These are phyloP conservation scores for Gadus macrocephalus DNA, from an alignment of 2,113 vertebrate species.

Conservation along the genomic window DNA sequence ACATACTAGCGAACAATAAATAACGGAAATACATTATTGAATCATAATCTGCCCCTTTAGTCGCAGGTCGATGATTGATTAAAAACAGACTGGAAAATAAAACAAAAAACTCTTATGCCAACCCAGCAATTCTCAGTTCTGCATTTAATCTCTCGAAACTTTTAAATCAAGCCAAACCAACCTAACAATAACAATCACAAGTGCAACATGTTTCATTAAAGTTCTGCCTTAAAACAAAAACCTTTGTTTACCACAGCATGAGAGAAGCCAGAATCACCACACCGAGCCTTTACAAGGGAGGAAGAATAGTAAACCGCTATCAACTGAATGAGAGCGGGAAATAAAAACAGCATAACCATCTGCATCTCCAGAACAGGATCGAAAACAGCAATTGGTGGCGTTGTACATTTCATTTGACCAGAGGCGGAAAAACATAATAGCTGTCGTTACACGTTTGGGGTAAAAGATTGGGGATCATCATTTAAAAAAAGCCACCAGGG, in stretches of 20 bases:
- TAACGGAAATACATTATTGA: slow-evolving; percentile 67
- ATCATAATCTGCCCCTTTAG: slow-evolving; percentile 53
- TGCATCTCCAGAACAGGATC: slow-evolving; percentile 8
- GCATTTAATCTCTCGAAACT: slow-evolving; percentile 22
- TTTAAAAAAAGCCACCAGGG: not conserved
- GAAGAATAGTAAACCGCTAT: not conserved
- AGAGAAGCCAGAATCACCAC: slow-evolving; percentile 35
- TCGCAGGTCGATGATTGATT: slow-evolving; percentile 63
- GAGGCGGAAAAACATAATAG: slow-evolving; percentile 28
- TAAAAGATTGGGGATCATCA: not conserved
- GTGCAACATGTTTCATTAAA: slow-evolving; percentile 68
- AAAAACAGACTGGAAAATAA: slow-evolving; percentile 33
- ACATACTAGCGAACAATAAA: slow-evolving; percentile 64
- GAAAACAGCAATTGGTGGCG: slow-evolving; percentile 36
- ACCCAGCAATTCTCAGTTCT: slow-evolving; percentile 11
- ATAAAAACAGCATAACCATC: slow-evolving; percentile 43
- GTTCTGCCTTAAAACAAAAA: slow-evolving; percentile 49
- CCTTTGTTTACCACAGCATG: slow-evolving; percentile 61
- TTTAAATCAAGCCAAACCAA: not conserved
- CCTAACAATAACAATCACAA: slow-evolving; percentile 58
- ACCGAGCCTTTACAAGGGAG: slow-evolving; percentile 8
- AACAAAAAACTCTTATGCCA: slow-evolving; percentile 10
- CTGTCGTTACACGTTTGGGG: slow-evolving; percentile 34
- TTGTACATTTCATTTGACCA: slow-evolving; percentile 34
- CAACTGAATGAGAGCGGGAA: not conserved